A percentile compares a stretch with the other conserved stretches of the same genome.
Conservation (phyloP, 2,888 invertebrate genomes). For the Epinotia brunnichana region DNA sequence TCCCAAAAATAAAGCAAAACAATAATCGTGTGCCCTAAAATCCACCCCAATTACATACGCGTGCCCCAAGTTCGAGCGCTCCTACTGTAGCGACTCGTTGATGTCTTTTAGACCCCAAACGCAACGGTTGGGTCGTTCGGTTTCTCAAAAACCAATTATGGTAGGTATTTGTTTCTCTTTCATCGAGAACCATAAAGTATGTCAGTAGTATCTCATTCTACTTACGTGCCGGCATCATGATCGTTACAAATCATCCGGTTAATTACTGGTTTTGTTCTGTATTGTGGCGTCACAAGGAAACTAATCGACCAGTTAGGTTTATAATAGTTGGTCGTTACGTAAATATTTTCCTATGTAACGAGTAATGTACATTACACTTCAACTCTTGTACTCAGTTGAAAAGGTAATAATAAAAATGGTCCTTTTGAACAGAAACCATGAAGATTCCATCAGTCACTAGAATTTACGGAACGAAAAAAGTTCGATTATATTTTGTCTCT, state of each 20-base stretch:
- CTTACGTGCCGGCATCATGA: conserved; percentile 21
- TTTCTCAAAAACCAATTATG: conserved; percentile 21
- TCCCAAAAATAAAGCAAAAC: not conserved
- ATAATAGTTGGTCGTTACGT: conserved; percentile 11
- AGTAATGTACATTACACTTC: not conserved
- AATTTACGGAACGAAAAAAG: not conserved
- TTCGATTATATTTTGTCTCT: not conserved
- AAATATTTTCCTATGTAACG: conserved; percentile 1
- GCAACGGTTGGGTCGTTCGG: conserved; percentile 4
- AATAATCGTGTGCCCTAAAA: not conserved
- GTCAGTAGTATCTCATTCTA: conserved; percentile 18
- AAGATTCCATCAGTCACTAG: not conserved
- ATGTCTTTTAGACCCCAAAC: conserved; percentile 38
- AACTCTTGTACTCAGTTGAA: not conserved
- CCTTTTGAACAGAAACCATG: conserved; percentile 5
- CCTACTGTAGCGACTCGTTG: conserved; percentile 24
- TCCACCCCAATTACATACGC: not conserved
- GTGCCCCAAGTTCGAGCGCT: conserved; percentile 9
- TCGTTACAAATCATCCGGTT: conserved; percentile 20
- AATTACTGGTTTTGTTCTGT: conserved; percentile 34
- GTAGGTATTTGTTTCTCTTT: conserved; percentile 27
- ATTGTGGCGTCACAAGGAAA: conserved; percentile 29
- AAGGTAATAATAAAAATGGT: not conserved
- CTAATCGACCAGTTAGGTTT: conserved; percentile 7
- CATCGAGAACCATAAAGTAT: conserved; percentile 17